Conservation (phyloP, 2,797 vertebrate genomes). For the Molossus molossus region DNA sequence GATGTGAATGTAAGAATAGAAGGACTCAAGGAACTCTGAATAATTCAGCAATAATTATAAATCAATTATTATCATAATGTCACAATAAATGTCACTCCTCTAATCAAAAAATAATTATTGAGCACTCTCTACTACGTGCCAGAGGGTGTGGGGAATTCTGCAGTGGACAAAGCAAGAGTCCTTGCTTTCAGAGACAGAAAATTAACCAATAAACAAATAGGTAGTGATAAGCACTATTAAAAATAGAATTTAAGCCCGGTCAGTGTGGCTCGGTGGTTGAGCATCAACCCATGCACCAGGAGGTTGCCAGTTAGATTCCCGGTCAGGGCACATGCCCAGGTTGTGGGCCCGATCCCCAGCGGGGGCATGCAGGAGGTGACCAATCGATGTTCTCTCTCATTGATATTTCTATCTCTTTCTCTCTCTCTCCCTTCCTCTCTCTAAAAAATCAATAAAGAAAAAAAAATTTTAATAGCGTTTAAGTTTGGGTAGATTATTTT, state of each 20-base stretch:
- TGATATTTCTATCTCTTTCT: too few relatives aligned
- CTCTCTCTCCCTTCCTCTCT: too few relatives aligned
- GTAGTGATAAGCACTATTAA: not conserved
- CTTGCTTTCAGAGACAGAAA: not conserved
- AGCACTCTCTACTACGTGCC: not conserved
- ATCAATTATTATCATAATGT: not conserved
- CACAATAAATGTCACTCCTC: not conserved
- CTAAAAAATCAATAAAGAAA: too few relatives aligned
- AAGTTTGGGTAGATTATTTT: slow-evolving; percentile 16
- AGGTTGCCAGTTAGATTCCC: too few relatives aligned
- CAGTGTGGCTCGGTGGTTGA: too few relatives aligned
- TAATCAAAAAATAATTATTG: not conserved
- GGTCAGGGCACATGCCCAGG: too few relatives aligned
- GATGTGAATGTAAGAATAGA: not conserved
- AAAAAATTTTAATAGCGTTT: not conserved
- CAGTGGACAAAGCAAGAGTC: not conserved
- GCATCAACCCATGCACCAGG: too few relatives aligned
- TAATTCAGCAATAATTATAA: not conserved
- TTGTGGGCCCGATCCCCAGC: too few relatives aligned
- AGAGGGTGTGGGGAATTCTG: not conserved
- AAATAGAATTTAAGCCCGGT: not conserved
- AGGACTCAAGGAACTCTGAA: not conserved
- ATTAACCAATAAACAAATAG: not conserved
- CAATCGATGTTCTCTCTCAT: too few relatives aligned
- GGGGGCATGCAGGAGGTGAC: too few relatives aligned